Evolutionary conservation across 1,140 invertebrate species (phyloP).

Genomic region (Tigriopus japonicus): DNA sequence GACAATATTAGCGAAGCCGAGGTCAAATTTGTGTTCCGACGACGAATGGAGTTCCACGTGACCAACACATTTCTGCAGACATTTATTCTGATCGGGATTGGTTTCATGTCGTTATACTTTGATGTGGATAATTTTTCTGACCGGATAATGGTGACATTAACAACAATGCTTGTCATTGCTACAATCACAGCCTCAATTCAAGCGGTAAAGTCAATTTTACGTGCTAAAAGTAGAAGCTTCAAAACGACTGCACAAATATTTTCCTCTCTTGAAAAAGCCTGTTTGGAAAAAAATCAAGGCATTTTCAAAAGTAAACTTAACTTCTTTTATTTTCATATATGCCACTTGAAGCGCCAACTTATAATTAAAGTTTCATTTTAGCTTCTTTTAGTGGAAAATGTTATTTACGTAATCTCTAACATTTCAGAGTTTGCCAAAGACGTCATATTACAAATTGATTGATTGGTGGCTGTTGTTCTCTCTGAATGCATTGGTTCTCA

Average conservation of each 20-base stretch:
- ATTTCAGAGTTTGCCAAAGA: background rate
- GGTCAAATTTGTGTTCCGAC: constrained; percentile 7
- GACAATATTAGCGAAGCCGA: background rate
- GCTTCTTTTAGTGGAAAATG: too few relatives aligned
- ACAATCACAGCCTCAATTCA: constrained; percentile 9
- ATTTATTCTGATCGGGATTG: background rate
- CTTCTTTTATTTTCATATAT: background rate
- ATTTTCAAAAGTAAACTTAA: background rate
- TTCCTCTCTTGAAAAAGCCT: too few relatives aligned
- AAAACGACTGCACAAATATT: too few relatives aligned
- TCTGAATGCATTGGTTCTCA: background rate
- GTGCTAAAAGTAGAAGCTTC: too few relatives aligned
- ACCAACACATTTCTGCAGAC: constrained; percentile 8
- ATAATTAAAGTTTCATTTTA: background rate
- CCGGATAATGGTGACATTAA: constrained; percentile 5
- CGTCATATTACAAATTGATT: background rate
- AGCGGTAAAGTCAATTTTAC: background rate
- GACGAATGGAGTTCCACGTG: constrained; percentile 8
- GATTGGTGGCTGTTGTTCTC: background rate
- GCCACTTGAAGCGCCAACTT: too few relatives aligned
- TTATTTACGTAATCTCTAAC: too few relatives aligned
- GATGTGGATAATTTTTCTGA: constrained; percentile 9
- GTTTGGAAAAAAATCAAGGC: background rate
- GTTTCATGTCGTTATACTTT: background rate
- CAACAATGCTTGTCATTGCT: constrained; percentile 6